Conservation (phyloP, 1,140 invertebrate species). For the Conopomorpha cramerella region DNA sequence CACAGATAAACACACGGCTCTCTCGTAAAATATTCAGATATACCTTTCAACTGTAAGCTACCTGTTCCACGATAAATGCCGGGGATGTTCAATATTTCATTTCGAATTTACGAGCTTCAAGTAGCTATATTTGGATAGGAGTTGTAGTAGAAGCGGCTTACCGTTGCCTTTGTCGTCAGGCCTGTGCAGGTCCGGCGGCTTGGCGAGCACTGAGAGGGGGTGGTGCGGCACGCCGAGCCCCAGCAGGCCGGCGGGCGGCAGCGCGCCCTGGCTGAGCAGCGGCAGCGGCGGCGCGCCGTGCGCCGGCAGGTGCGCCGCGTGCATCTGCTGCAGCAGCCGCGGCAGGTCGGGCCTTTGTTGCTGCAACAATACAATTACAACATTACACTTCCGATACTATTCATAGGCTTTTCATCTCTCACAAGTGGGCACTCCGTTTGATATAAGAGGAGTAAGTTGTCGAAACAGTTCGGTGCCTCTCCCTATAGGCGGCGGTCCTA, state of each 20-base stretch:
- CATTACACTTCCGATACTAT: no score
- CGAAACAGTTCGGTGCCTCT: no score
- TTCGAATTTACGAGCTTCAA: no score
- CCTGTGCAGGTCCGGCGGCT: slow-evolving; percentile 75
- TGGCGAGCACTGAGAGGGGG: slow-evolving; percentile 63
- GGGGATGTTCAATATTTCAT: no score
- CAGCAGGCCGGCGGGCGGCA: slow-evolving; percentile 65
- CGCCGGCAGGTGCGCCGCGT: slow-evolving; percentile 84
- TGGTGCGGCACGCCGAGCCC: slow-evolving; percentile 65
- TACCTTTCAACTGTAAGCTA: neutral
- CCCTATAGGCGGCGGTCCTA: no score
- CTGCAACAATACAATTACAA: no score
- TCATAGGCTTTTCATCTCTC: no score
- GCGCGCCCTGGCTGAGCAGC: slow-evolving; percentile 71
- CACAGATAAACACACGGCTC: slow-evolving; percentile 30
- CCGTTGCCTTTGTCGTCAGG: slow-evolving; percentile 63
- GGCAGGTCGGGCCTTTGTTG: slow-evolving; percentile 80
- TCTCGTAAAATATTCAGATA: slow-evolving; percentile 43
- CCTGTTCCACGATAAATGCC: no score
- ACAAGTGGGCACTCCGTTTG: no score
- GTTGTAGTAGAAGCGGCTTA: slow-evolving; percentile 53
- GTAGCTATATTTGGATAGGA: no score
- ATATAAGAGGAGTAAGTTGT: no score
- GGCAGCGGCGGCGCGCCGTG: slow-evolving; percentile 73
- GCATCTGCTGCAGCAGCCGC: slow-evolving; percentile 85